Base-by-base conservation (phyloP, 1,140 invertebrate species). In the Tribolium madens region DNA sequence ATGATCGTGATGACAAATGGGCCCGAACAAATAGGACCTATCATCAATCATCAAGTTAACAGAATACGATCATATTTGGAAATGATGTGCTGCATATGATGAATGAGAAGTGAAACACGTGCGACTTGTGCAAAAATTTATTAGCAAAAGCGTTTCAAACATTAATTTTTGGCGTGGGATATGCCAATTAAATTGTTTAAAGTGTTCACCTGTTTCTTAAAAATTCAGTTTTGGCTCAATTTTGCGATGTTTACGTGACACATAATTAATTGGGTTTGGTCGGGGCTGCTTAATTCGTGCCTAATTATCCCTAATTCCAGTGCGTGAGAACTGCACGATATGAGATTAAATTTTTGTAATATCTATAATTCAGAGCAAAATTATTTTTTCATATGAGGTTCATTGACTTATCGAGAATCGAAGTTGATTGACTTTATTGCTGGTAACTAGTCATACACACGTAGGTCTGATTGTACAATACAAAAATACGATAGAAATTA, bases 1-100 rank as follows among this genome's bases (percentile, higher is more conserved):
- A 72, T 72, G 70, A 72, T 72, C 70, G 70, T 72, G 18, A n/a
- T 72, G 70, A 72, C 70, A 72, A 72, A 72, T 72, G 70, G 26
- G 46, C 47, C 50, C 50, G 31, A 72, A 72, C 70, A 72, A 72
- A 72, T 72, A 72, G 70, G 18, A 26, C 70, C 36, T 26, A 72
- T 72, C 70, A 72, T 72, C 70, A 72, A 72, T 72, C 70, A 64
- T 33, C 10, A 60, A 60, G 18, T 60, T 60, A 60, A 64, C 57
- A 64, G 57, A 64, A 64, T 33, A 26, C 57, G 57, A 64, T 64
- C 57, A 64, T 64, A 64, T 64, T 64, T 64, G 26, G 57, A 14
- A 64, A 64, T 64, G 57, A 64, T 64, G 57, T 33, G 57, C 57
- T 64, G 57, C 57, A 64, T 64, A 9, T 64, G 57, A 64, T 64